Conservation (phyloP, 2,797 vertebrate genomes). For the Neoniphon sammara region DNA sequence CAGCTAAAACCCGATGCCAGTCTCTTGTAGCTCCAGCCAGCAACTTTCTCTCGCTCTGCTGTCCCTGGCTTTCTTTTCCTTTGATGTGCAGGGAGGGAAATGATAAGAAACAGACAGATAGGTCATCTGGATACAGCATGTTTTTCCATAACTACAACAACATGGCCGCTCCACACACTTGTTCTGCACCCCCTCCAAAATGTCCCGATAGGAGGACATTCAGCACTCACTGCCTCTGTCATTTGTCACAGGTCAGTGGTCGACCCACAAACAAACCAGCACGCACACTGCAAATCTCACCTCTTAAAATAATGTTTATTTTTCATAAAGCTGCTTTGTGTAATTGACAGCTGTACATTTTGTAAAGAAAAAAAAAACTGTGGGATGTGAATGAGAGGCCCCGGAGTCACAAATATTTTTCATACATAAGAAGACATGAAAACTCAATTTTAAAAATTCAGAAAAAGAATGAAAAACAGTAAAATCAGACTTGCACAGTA, state of each 20-base stretch:
- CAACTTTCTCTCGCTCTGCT: background rate
- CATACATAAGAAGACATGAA: background rate
- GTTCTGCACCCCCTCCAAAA: background rate
- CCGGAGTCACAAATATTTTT: background rate
- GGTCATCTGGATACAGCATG: constrained; percentile 67
- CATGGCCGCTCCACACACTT: constrained; percentile 8
- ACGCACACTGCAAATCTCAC: background rate
- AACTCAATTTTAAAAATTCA: background rate
- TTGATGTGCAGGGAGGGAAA: constrained; percentile 48
- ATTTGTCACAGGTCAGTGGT: background rate
- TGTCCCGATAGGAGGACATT: background rate
- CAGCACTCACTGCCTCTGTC: background rate
- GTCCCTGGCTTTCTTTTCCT: constrained; percentile 48
- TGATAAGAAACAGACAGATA: constrained; percentile 62
- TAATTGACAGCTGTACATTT: background rate
- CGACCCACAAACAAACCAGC: background rate
- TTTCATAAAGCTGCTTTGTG: too few relatives aligned
- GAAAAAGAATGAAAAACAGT: background rate
- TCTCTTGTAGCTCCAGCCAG: constrained; percentile 37
- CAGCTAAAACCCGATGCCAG: constrained; percentile 27
- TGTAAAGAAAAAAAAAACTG: background rate
- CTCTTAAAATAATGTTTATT: too few relatives aligned
- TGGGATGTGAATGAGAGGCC: background rate
- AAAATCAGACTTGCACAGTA: background rate
- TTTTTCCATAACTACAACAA: constrained; percentile 29